Conservation (phyloP, 1,140 invertebrate species). For the Macrosteles quadrilineatus region DNA sequence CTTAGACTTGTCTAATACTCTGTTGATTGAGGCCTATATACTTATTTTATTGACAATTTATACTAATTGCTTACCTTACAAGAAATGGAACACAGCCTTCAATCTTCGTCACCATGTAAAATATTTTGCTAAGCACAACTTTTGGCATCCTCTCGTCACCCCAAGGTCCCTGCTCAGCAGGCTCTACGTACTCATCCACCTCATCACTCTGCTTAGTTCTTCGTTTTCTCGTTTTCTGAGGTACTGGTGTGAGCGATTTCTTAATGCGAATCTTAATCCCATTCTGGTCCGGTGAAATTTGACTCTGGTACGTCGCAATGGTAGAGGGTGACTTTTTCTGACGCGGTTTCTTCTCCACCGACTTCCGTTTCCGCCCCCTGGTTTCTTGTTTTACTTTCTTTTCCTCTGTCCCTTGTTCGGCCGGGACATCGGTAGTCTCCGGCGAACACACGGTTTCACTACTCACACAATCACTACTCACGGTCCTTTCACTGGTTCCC, state of each 20-base stretch:
- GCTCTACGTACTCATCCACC: conserved; percentile 46
- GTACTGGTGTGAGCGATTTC: conserved; percentile 52
- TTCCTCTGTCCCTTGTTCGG: conserved; percentile 10
- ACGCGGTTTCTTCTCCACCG: conserved; percentile 28
- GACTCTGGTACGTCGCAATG: conserved; percentile 54
- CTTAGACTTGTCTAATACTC: no score
- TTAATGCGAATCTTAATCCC: conserved; percentile 65
- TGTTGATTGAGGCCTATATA: no score
- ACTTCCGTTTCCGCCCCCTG: conserved; percentile 40
- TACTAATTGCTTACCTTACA: conserved; percentile 66
- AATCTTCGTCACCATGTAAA: conserved; percentile 62
- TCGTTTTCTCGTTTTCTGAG: conserved; percentile 41
- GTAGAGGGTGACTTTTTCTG: conserved; percentile 31
- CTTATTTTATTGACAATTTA: no score
- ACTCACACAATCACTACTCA: conserved; percentile 44
- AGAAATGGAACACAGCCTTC: conserved; percentile 73
- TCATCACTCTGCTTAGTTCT: conserved; percentile 39
- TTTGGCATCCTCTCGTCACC: conserved; percentile 59
- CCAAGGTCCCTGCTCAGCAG: conserved; percentile 59
- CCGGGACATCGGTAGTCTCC: background rate
- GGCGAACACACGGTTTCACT: conserved; percentile 43
- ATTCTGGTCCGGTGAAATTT: conserved; percentile 62
- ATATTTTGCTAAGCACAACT: conserved; percentile 68
- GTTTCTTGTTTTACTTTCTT: conserved; percentile 30
- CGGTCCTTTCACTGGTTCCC: conserved; percentile 41